A percentile compares a stretch with the other conserved stretches of the same genome.
These are phyloP conservation scores for Laticauda laticaudata DNA, from an alignment of 2,113 vertebrate genomes.

Conservation along the genomic window DNA sequence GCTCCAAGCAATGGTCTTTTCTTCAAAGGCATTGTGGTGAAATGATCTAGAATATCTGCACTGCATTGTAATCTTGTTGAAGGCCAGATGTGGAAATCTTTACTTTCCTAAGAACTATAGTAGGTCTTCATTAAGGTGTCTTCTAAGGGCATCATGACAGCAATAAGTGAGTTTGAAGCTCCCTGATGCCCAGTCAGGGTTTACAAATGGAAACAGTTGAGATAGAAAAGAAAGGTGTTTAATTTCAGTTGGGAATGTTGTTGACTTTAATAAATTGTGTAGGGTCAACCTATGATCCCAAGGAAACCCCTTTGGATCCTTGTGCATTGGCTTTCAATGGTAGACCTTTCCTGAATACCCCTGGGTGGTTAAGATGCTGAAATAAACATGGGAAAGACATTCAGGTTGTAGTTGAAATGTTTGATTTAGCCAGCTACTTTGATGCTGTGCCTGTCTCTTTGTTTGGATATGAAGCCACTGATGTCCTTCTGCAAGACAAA, in stretches of 20 bases:
- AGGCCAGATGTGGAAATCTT: neutral
- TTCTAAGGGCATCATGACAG: neutral
- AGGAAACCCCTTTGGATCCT: neutral
- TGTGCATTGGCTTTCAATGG: neutral
- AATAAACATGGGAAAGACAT: neutral
- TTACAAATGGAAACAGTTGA: neutral
- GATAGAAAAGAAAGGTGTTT: neutral
- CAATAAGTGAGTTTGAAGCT: neutral
- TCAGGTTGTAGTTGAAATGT: neutral
- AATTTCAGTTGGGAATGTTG: neutral
- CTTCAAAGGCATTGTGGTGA: neutral
- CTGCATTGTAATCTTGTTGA: neutral
- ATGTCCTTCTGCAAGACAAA: constrained; percentile 44
- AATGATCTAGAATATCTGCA: neutral
- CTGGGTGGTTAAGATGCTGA: neutral
- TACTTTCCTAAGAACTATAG: neutral
- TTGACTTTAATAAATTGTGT: neutral
- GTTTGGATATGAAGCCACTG: constrained; percentile 34
- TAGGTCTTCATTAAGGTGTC: neutral
- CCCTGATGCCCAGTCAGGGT: neutral
- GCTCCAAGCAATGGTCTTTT: neutral
- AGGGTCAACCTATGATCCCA: neutral
- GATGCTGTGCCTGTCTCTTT: constrained; percentile 24
- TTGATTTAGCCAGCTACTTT: constrained; percentile 5
- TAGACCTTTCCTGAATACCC: neutral